Base-by-base conservation (phyloP, 2,113 vertebrate species). In the Actenoides hombroni region DNA sequence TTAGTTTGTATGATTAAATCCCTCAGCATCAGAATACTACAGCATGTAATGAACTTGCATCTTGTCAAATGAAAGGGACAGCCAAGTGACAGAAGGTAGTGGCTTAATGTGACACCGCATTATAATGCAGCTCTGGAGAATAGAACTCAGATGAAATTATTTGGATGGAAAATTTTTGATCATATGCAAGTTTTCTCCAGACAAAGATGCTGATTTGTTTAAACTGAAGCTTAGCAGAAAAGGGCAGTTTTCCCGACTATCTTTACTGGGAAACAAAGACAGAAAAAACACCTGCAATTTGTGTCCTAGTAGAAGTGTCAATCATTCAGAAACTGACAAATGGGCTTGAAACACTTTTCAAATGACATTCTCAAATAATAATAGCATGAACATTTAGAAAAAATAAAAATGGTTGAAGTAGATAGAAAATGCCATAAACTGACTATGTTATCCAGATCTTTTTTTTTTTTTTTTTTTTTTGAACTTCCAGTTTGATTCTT, bases 71-170 rank as follows among this genome's bases (percentile, higher is more conserved):
- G 44, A 84, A 90, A 83, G 86, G 83, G 91, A 89, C 56, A 84
- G 95, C 94, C 94, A 96, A 97, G 88, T 94, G 94, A 92, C 95
- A 96, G 94, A 95, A 96, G 95, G 91, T 44, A 76, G 80, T 64
- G 61, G 61, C 86, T 94, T 96, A 71, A 79, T 84, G 74, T 53
- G 89, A 89, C 53, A 71, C 57, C 53, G 69, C 83, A 71, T 95
- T 91, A 71, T 86, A 89, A 71, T 81, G 88, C 65, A 86, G 69
- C 83, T 88, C 79, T 54, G 60, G 56, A 89, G 33, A 83, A 81
- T 81, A 78, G 90, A 95, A 86, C 60, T 78, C 28, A 48, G 60
- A 80, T 88, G 46, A 83, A 92, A 94, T 94, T 81, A 83, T 84
- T 88, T 91, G 86, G 83, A 91, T 86, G 39, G 88, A 92, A 93